phyloP scores from a whole-genome alignment of 2,888 invertebrate genomes.

The Thereva unica region DNA sequence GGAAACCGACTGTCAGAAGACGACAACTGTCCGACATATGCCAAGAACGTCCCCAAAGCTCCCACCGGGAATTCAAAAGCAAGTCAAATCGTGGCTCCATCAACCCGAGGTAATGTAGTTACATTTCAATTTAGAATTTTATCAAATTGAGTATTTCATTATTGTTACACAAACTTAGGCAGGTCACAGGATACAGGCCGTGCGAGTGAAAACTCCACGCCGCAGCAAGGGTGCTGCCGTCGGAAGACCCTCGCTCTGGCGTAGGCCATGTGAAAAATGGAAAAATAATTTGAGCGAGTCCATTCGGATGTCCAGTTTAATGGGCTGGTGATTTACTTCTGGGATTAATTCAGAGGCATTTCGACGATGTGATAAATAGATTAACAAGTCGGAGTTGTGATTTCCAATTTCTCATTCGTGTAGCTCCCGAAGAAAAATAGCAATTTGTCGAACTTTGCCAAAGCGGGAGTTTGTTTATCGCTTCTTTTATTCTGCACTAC shows the following conservation, averaged over 20 bases:
- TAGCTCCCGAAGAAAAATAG: too few relatives aligned
- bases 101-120: conserved; percentile 40
- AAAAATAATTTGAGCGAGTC: conserved; percentile 18
- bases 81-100: conserved; percentile 37
- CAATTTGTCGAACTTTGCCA: too few relatives aligned
- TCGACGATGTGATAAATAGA: conserved; percentile 8
- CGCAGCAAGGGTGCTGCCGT: too few relatives aligned
- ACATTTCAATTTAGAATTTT: conserved; percentile 42
- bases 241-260: too few relatives aligned
- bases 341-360: conserved; percentile 3
- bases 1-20: conserved; percentile 13
- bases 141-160: conserved; percentile 41
- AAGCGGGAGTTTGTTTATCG: too few relatives aligned
- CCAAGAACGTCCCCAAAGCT: conserved; percentile 1
- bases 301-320: conserved; percentile 10
- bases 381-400: neutral
- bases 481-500: too few relatives aligned
- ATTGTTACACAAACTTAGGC: conserved; percentile 16
- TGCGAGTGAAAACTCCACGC: too few relatives aligned
- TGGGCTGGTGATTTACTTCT: conserved; percentile 12
- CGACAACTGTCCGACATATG: conserved; percentile 4
- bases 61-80: conserved; percentile 26
- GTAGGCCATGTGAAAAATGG: conserved; percentile 1
- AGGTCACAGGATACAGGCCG: too few relatives aligned
- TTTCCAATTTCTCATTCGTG: too few relatives aligned